Evolutionary conservation across 2,113 vertebrate genomes (phyloP).

Genomic region (Illadopsis cleaveri): DNA sequence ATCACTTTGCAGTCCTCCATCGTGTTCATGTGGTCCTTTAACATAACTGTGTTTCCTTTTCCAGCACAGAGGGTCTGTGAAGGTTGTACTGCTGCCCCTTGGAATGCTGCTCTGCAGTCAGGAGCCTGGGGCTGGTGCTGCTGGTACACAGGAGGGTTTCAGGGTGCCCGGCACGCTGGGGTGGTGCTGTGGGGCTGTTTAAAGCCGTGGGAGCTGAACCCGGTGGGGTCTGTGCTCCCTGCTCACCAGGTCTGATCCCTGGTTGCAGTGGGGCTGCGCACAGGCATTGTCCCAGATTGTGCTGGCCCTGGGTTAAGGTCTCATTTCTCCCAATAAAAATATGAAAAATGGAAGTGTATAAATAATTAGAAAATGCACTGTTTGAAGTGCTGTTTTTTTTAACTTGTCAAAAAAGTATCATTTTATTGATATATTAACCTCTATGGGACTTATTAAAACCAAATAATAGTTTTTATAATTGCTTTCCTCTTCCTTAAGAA

Average conservation of each 20-base stretch:
- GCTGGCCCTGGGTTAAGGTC: background rate
- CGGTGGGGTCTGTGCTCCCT: background rate
- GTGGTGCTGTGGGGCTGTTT: background rate
- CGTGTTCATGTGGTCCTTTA: background rate
- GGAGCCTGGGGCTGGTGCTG: background rate
- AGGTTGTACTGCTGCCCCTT: background rate
- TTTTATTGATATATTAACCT: background rate
- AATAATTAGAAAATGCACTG: background rate
- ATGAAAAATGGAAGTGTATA: background rate
- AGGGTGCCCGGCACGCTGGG: rapidly evolving
- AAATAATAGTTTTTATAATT: background rate
- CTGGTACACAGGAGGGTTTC: background rate
- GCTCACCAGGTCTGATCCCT: background rate
- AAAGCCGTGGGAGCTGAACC: background rate
- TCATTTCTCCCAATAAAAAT: background rate
- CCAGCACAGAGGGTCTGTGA: background rate
- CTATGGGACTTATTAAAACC: background rate
- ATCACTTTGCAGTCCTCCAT: background rate
- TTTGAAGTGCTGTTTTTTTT: background rate
- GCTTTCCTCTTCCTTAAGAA: background rate
- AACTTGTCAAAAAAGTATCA: background rate
- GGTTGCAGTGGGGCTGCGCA: background rate
- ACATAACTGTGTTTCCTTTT: background rate
- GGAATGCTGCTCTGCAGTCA: background rate
- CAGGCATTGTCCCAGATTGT: background rate